phyloP scores from a whole-genome alignment of 2,113 vertebrate species.

The Tyrannus savana region DNA sequence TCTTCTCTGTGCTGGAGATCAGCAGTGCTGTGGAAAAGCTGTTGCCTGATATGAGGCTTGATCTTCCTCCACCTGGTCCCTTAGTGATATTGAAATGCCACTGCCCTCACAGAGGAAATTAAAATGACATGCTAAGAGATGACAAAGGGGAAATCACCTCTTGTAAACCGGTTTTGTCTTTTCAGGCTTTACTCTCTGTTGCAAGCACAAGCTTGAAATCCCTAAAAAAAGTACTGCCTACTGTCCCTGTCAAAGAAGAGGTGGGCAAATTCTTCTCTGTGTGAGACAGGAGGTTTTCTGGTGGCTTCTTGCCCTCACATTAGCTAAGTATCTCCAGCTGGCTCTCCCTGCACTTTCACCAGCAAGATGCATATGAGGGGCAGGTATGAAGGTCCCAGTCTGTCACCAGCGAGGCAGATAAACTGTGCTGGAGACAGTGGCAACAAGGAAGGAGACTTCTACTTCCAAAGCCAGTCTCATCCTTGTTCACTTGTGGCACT shows the following conservation, averaged over 20 bases:
- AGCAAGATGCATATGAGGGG: not conserved
- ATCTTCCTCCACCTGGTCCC: not conserved
- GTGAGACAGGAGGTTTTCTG: not conserved
- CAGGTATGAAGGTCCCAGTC: not conserved
- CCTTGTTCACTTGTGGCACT: accelerated
- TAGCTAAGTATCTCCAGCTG: not conserved
- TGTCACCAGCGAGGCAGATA: not conserved
- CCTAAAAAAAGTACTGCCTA: not conserved
- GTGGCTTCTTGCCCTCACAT: not conserved
- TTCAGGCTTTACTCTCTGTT: not conserved
- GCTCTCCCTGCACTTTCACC: not conserved
- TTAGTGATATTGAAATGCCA: not conserved
- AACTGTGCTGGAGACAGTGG: not conserved
- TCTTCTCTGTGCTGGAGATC: not conserved
- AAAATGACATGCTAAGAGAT: not conserved
- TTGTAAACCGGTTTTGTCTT: not conserved
- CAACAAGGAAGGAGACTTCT: not conserved
- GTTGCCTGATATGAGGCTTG: accelerated
- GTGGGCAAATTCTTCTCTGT: not conserved
- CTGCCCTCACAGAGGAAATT: not conserved
- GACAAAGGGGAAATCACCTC: not conserved
- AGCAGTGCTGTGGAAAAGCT: not conserved
- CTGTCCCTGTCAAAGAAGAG: not conserved
- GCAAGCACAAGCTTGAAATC: not conserved
- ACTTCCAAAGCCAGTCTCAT: not conserved